These are phyloP conservation scores for Mobula hypostoma DNA, from an alignment of 2,113 vertebrate species.

Conservation along the genomic window DNA sequence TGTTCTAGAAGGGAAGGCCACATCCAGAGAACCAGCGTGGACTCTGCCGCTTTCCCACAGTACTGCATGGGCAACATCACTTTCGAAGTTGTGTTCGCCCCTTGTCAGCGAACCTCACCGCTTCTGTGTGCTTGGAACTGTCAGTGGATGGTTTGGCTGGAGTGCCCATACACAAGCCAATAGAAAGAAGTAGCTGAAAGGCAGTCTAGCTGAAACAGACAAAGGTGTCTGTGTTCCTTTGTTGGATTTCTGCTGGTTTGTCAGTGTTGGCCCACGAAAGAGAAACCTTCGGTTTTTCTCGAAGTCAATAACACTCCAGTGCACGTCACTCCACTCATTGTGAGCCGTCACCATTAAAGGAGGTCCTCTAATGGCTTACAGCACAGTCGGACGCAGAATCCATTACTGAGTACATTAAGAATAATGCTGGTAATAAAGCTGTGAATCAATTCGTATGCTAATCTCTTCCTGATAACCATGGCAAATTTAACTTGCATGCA, in stretches of 20 bases:
- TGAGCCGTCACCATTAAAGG: background rate
- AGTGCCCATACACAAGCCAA: background rate
- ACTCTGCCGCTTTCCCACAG: background rate
- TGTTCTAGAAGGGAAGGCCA: no score
- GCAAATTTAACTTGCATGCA: background rate
- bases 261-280: background rate
- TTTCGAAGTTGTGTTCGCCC: background rate
- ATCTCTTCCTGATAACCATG: background rate
- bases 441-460: background rate
- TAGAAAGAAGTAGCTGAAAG: background rate
- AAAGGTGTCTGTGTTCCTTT: background rate
- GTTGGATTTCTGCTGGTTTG: background rate
- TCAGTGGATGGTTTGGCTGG: background rate
- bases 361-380: background rate
- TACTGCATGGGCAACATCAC: background rate
- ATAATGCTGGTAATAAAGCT: background rate
- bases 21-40: no score
- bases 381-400: background rate
- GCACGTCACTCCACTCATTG: background rate
- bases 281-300: background rate
- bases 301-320: background rate
- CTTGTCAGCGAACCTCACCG: no score
- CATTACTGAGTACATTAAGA: slow-evolving; percentile 3
- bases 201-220: background rate
- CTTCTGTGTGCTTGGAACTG: no score